Conservation (phyloP, 2,888 invertebrate species). For the Nezara viridula region DNA sequence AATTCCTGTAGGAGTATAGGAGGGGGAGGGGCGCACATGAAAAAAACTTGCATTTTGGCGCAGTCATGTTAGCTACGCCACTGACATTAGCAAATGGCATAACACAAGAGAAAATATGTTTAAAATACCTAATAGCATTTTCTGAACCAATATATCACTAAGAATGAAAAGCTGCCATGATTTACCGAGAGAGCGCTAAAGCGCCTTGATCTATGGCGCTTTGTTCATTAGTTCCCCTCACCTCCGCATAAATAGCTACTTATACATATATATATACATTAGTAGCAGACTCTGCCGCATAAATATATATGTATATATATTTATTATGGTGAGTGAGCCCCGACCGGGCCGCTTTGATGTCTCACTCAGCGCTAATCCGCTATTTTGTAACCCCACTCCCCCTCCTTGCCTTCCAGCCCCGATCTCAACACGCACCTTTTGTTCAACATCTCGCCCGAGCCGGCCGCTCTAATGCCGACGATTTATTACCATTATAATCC, state of each 20-base stretch:
- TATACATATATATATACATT: constrained; percentile 13
- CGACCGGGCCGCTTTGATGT: not conserved
- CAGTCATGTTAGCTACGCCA: no score
- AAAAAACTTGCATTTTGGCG: no score
- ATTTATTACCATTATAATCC: not conserved
- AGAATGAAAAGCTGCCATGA: not conserved
- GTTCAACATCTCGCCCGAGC: not conserved
- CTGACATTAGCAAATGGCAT: no score
- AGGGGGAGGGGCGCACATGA: no score
- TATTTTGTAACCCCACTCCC: not conserved
- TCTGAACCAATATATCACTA: not conserved
- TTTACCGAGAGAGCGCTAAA: not conserved
- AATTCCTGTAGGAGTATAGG: no score
- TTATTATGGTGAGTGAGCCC: not conserved
- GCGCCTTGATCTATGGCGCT: not conserved
- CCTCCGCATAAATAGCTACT: not conserved
- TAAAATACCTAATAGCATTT: not conserved
- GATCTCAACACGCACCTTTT: not conserved
- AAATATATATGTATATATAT: constrained; percentile 4
- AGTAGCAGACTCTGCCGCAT: not conserved
- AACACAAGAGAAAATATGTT: not conserved
- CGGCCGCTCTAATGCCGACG: not conserved
- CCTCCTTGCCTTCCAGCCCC: not conserved
- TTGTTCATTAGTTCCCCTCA: not conserved
- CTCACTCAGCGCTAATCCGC: constrained; percentile 29